These are phyloP conservation scores for Hirundo rustica DNA, from an alignment of 2,797 vertebrate species.

Conservation along the genomic window DNA sequence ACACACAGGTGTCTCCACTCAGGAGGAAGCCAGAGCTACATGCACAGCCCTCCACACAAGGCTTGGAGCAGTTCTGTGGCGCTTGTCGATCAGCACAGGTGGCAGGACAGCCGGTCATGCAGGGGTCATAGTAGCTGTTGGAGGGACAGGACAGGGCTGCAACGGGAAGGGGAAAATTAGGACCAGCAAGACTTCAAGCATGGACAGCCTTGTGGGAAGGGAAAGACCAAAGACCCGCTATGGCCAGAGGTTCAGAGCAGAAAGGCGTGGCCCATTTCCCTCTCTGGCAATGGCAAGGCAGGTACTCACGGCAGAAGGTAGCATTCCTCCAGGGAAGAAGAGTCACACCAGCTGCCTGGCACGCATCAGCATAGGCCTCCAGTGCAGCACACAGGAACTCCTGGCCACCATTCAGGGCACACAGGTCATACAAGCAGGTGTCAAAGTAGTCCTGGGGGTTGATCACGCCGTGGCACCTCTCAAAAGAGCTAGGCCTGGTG, in stretches of 20 bases:
- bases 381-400: slow-evolving; percentile 74
- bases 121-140: slow-evolving; percentile 82
- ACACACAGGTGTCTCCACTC: slow-evolving; percentile 80
- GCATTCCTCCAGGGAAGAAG: slow-evolving; percentile 75
- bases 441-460: slow-evolving; percentile 77
- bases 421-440: slow-evolving; percentile 81
- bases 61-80: slow-evolving; percentile 72
- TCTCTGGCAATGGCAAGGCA: neutral
- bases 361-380: slow-evolving; percentile 75
- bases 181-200: neutral
- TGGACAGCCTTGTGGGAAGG: neutral
- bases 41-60: slow-evolving; percentile 82
- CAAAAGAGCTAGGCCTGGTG: slow-evolving; percentile 76
- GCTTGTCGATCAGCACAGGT: slow-evolving; percentile 74
- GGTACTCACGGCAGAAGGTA: slow-evolving; percentile 38
- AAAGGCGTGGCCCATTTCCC: neutral
- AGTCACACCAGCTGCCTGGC: slow-evolving; percentile 76
- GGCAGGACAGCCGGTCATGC: slow-evolving; percentile 79
- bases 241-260: neutral
- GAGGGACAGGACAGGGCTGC: slow-evolving; percentile 77
- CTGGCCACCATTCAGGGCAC: slow-evolving; percentile 73
- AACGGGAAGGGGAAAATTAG: neutral
- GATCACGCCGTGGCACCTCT: slow-evolving; percentile 74
- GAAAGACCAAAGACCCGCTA: neutral
- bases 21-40: slow-evolving; percentile 81